These are phyloP conservation scores for Epirrita christyi DNA, from an alignment of 2,888 invertebrate genomes.

Conservation along the genomic window DNA sequence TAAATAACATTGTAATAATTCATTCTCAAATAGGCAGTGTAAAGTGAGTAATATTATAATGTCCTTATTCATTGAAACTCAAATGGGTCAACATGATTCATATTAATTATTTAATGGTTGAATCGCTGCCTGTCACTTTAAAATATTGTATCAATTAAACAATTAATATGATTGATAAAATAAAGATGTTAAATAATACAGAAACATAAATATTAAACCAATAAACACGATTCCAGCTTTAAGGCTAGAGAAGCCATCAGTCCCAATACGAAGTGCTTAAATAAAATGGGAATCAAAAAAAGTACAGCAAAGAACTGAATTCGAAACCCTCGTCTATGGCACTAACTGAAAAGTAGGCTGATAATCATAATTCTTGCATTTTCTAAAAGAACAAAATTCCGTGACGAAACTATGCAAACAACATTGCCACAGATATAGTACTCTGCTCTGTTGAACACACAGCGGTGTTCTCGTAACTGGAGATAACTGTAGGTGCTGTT, in stretches of 20 bases:
- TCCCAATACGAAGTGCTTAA: too few species aligned
- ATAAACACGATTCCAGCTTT: background rate
- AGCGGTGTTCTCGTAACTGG: constrained; percentile 18
- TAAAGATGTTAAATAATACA: background rate
- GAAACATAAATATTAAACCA: background rate
- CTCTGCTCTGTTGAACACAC: constrained; percentile 23
- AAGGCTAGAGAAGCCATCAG: too few species aligned
- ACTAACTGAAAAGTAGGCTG: background rate
- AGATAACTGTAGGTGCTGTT: constrained; percentile 17
- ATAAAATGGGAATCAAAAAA: too few species aligned
- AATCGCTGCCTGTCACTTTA: constrained; percentile 13
- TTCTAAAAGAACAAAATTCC: background rate
- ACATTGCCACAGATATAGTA: constrained; percentile 6
- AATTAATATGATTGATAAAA: constrained; percentile 4
- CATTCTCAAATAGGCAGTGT: constrained; percentile 14
- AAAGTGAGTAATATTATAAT: constrained; percentile 22
- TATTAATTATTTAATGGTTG: constrained; percentile 3
- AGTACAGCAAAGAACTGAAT: too few species aligned
- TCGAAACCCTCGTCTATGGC: too few species aligned
- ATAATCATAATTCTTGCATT: background rate
- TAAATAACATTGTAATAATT: constrained; percentile 18
- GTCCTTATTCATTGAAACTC: constrained; percentile 18
- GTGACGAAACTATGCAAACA: background rate
- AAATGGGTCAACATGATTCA: constrained; percentile 16
- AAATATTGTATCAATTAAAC: constrained; percentile 7